A percentile compares a stretch with the other conserved stretches of the same genome.
phyloP scores from a whole-genome alignment of 2,888 invertebrate genomes.

The Ypsolopha scabrella region DNA sequence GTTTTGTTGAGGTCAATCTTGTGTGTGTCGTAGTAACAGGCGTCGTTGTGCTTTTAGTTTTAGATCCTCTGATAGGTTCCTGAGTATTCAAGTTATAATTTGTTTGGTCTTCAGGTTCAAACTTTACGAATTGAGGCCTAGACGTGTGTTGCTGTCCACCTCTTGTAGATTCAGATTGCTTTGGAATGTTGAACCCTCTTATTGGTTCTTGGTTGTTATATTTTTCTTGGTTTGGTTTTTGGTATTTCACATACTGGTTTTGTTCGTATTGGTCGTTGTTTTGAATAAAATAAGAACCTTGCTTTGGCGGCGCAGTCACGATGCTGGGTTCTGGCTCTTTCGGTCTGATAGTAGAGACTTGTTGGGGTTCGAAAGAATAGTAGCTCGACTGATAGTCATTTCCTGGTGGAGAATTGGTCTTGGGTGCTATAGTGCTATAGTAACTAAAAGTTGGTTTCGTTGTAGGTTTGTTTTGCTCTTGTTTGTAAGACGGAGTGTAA shows the following conservation, averaged over 20 bases:
- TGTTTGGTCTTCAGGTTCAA: not conserved
- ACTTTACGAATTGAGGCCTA: slow-evolving; percentile 5
- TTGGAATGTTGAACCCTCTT: slow-evolving; percentile 13
- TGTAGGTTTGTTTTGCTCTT: slow-evolving; percentile 36
- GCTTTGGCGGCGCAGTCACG: slow-evolving; percentile 25
- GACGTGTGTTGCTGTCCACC: slow-evolving; percentile 34
- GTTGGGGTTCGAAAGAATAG: slow-evolving; percentile 57
- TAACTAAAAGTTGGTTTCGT: slow-evolving; percentile 53
- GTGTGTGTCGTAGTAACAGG: slow-evolving; percentile 25
- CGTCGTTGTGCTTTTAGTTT: slow-evolving; percentile 23
- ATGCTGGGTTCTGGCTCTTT: slow-evolving; percentile 23
- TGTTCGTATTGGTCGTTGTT: slow-evolving; percentile 35
- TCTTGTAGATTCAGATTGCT: slow-evolving; percentile 24
- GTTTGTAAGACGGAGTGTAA: slow-evolving; percentile 24
- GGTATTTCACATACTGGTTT: slow-evolving; percentile 27
- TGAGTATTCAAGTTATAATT: slow-evolving; percentile 14
- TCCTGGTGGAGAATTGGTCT: slow-evolving; percentile 22
- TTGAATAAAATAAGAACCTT: slow-evolving; percentile 38
- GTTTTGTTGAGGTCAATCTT: slow-evolving; percentile 28
- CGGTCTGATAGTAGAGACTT: slow-evolving; percentile 40
- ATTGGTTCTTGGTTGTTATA: slow-evolving; percentile 22
- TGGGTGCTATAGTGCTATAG: slow-evolving; percentile 52
- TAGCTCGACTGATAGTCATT: slow-evolving; percentile 38
- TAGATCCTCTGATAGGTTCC: not conserved
- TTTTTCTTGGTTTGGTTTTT: slow-evolving; percentile 20